Base-by-base conservation (phyloP, 2,113 vertebrate genomes). In the Amia ocellicauda region DNA sequence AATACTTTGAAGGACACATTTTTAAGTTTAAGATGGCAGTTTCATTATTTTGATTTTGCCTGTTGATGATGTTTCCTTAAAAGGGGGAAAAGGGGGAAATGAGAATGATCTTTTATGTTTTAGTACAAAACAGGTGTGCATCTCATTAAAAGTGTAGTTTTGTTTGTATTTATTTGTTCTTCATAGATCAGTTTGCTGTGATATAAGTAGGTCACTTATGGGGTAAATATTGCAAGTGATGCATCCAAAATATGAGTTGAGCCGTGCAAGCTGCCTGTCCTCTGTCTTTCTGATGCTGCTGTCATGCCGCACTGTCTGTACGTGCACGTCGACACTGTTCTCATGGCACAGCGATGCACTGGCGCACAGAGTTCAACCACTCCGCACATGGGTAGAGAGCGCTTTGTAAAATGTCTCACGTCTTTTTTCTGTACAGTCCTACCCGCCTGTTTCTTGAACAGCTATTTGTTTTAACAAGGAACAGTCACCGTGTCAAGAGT, bases 301-400 rank as follows among this genome's bases (percentile, higher is more conserved):
- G 74, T 79, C 78, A 72, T 65, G 77, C 80, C 75, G 80, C 83
- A 86, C 86, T 83, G 84, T 83, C 83, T 80, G 84, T 93, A 94
- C 89, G 90, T 88, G 93, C 92, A 75, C 82, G 83, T 77, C 80
- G 79, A 83, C 88, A 88, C 90, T 88, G 87, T 49, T 77, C 84
- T 92, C 86, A 93, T 94, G 93, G 93, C 91, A 91, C 90, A 88
- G 82, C 84, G 82, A 85, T 86, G 85, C 83, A 86, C 84, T 80
- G 80, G 78, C 64, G 68, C 77, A 75, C 74, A 70, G 86, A 85
- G 84, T 79, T 71, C 72, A 83, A 87, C 88, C 84, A 90, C 79
- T 86, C 71, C 70, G 2, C 17, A 53, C 49, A 74, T 69, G 85
- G 79, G 82, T 81, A 61, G 75, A 55, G 59, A 55, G 53, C 57